Evolutionary conservation across 2,113 vertebrate genomes (phyloP).

Genomic region (Lagopus muta): DNA sequence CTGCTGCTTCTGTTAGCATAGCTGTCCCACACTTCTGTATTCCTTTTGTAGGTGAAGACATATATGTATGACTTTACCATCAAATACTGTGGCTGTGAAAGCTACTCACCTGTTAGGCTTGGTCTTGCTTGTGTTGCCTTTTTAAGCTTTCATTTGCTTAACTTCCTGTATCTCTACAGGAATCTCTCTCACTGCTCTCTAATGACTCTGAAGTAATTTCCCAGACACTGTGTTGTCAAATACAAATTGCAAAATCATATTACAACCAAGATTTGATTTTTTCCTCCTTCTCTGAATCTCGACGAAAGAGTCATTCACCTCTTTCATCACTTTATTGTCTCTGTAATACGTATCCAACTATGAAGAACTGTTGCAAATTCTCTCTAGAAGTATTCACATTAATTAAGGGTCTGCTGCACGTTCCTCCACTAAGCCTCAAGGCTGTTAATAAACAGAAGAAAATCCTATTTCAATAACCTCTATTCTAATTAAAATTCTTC

Average conservation of each 20-base stretch:
- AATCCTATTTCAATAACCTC: slow-evolving; percentile 28
- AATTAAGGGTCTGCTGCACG: slow-evolving; percentile 27
- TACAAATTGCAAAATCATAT: background rate
- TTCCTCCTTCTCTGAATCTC: background rate
- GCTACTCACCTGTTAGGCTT: background rate
- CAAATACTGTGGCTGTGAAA: accelerated
- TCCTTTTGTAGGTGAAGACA: background rate
- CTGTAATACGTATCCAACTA: background rate
- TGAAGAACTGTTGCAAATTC: background rate
- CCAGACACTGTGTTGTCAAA: background rate
- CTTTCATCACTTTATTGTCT: background rate
- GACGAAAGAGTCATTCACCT: background rate
- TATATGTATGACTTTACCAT: background rate
- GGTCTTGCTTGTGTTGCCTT: background rate
- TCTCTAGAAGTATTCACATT: background rate
- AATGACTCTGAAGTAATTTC: background rate
- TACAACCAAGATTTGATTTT: accelerated
- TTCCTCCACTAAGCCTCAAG: background rate
- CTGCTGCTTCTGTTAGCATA: background rate
- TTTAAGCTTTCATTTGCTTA: background rate
- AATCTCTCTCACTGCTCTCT: background rate
- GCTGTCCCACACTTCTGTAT: background rate
- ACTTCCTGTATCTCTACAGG: background rate
- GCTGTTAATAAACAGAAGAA: slow-evolving; percentile 40
- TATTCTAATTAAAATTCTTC: slow-evolving; percentile 42